Conservation (phyloP, 2,113 vertebrate species). For the Lipotes vexillifer region DNA sequence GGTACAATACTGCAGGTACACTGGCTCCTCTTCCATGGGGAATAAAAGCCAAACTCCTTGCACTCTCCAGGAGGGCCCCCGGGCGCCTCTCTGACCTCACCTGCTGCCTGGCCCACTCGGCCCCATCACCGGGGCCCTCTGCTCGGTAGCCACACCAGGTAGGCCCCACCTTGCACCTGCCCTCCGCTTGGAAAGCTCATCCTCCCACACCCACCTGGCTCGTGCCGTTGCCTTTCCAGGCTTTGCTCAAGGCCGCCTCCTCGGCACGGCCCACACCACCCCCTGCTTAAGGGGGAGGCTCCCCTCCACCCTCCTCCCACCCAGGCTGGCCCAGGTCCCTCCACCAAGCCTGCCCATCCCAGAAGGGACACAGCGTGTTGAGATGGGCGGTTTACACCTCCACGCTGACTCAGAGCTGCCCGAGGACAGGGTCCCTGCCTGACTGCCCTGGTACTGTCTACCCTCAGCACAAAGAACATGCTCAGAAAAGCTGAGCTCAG, state of each 20-base stretch:
- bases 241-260: not conserved
- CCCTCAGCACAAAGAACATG: not conserved
- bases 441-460: rapidly evolving
- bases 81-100: not conserved
- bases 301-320: rapidly evolving
- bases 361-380: rapidly evolving
- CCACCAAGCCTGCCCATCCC: not conserved
- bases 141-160: not conserved
- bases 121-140: not conserved
- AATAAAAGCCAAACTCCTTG: not conserved
- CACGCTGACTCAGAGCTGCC: not conserved
- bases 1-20: not conserved
- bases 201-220: not conserved
- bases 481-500: too few relatives aligned
- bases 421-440: not conserved
- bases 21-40: not conserved
- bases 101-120: too few relatives aligned
- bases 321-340: not conserved
- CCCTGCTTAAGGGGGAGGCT: not conserved
- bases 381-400: rapidly evolving
- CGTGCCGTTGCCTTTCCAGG: rapidly evolving
- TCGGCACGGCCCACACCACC: not conserved
- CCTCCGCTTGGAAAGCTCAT: not conserved
- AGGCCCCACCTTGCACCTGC: not conserved
- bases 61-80: not conserved